Evolutionary conservation across 2,888 invertebrate species (phyloP), one percentile per base, ranked within the genome.

Genomic region (Harpagoxenus sublaevis): DNA sequence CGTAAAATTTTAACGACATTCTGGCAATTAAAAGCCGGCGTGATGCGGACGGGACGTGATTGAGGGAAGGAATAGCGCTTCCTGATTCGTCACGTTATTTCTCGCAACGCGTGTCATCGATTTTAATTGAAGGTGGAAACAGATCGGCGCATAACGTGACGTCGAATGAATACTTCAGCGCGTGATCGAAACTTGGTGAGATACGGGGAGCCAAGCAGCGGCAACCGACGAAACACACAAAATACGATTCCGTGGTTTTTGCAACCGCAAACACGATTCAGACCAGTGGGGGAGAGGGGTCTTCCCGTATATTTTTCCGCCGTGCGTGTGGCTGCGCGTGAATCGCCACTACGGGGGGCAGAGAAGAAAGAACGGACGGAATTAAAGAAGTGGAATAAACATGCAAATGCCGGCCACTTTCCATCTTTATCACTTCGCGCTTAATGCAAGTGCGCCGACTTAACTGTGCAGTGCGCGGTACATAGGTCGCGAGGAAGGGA

Each of bases 341-440:
- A 81, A 83, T 74, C 55, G 68, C 60, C 35, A 35, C 39, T 12
- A 63, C 60, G 45, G 84, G 15, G 2, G 48, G 51, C 15, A 71
- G 83, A 60, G 51, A 45, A 77, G 84, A 65, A 77, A 75, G 65
- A 74, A 10, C 77, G 35, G 84, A 66, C 78, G 89, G 90, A 92
- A 93, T 93, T 93, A 92, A 93, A 90, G 89, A 89, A 92, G 90
- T 85, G 92, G 89, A 92, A 93, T 93, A 93, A 93, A 92, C 92
- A 93, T 93, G 93, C 93, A 93, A 93, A 93, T 93, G 92, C 88
- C 86, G 81, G 86, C 91, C 91, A 91, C 92, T 93, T 93, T 92
- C 92, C 92, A 91, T 92, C 93, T 93, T 93, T 93, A 93, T 93
- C 92, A 89, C 92, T 87, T 88, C 84, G 83, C 88, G 90, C 84